phyloP scores from a whole-genome alignment of 2,888 invertebrate genomes.

The Drosophila borealis region DNA sequence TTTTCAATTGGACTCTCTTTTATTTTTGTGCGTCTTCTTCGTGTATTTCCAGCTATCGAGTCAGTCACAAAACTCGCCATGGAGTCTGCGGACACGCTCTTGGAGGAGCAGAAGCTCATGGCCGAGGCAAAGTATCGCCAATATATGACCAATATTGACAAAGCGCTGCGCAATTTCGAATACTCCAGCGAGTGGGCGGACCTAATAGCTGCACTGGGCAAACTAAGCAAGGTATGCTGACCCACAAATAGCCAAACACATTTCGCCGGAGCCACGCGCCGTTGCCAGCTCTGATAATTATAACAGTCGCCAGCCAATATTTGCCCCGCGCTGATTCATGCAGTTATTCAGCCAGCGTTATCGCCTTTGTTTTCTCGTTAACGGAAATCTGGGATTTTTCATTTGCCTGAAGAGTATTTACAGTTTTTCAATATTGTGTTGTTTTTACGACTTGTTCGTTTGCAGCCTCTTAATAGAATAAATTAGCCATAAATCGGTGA shows the following conservation, averaged over 20 bases:
- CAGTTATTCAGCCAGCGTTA: not conserved
- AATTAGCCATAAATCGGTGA: no score
- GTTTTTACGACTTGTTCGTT: no score
- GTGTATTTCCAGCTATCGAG: slow-evolving; percentile 9
- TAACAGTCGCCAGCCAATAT: not conserved
- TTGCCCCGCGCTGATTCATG: slow-evolving; percentile 16
- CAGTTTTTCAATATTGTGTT: not conserved
- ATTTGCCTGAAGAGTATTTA: not conserved
- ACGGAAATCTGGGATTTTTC: no score
- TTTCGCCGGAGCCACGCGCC: not conserved
- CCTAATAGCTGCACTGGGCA: slow-evolving; percentile 94
- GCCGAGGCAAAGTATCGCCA: slow-evolving; percentile 93
- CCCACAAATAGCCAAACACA: not conserved
- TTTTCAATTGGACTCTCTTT: slow-evolving; percentile 10
- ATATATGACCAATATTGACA: slow-evolving; percentile 93
- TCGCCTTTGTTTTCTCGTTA: not conserved
- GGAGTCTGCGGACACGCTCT: slow-evolving; percentile 84
- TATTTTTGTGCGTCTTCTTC: not conserved
- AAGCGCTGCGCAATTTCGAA: slow-evolving; percentile 95
- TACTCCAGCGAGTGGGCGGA: slow-evolving; percentile 98
- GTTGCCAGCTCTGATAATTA: not conserved
- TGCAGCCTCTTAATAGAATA: no score
- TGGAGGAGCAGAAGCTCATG: slow-evolving; percentile 92
- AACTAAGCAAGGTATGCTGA: slow-evolving; percentile 91
- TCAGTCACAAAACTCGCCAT: slow-evolving; percentile 61